phyloP scores from a whole-genome alignment of 2,888 invertebrate species.

The Rapana venosa region DNA sequence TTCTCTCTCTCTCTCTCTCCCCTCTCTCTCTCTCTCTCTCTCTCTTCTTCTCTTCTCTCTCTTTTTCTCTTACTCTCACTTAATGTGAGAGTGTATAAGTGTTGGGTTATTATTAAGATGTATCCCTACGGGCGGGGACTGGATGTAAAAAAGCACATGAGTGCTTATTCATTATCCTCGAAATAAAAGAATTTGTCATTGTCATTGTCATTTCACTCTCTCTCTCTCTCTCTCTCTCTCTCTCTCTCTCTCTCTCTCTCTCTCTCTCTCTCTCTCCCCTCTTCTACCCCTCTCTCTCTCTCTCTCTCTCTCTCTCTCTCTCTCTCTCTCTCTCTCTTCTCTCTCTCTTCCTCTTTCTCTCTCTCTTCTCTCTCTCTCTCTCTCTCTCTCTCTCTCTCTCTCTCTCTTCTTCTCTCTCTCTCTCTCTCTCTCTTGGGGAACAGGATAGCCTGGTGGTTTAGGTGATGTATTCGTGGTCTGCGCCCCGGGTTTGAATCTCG shows the following conservation, averaged over 20 bases:
- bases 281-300: background rate
- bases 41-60: background rate
- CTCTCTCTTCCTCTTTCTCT: background rate
- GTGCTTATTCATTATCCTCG: no score
- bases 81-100: no score
- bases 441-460: no score
- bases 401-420: background rate
- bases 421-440: background rate
- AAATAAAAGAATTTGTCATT: no score
- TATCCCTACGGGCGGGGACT: no score
- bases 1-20: background rate
- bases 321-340: background rate
- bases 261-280: no score
- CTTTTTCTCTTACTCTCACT: background rate
- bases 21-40: background rate
- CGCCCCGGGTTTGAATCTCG: no score
- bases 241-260: no score
- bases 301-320: no score
- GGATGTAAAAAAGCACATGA: no score
- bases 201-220: background rate
- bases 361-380: background rate
- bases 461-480: no score
- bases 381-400: conserved; percentile 1
- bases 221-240: background rate
- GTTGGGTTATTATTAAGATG: no score